Base-by-base conservation (phyloP, 2,113 vertebrate species). In the Neodon shergylaensis region DNA sequence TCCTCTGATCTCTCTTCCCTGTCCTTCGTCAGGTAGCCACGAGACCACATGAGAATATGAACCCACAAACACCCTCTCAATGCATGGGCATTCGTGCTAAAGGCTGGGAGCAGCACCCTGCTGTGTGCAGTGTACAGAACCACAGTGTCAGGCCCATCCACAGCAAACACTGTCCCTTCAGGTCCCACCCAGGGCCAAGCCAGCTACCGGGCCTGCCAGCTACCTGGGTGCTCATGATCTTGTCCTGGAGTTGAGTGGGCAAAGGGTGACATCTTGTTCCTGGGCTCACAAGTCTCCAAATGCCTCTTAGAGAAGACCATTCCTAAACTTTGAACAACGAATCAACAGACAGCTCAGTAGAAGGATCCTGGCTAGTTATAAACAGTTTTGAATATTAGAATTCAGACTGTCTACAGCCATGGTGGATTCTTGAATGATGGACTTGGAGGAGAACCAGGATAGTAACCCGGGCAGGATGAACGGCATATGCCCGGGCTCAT, bases 321-420 rank as follows among this genome's bases (percentile, higher is more conserved):
- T 5, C 13, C 7, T 61, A 31, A 26, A 44, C 10, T 11, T 14
- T 33, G 36, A 86, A 12, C 5, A 28, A 65, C 17, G 61, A 39
- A 36, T 36, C n/a, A 17, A 9, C 5, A 12, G 42, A 63, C n/a
- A 1, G 63, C 92, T 73, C 70, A 4, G 19, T 6, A 52, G 33
- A 13, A 68, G 39, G 11, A 31, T 61, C 21, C 16, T 1, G 4
- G 91, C 63, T 33, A 31, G 12, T 9, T 14, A 44, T 0, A 0
- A 39, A 54, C 36, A 47, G 42, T 44, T 70, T 28, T 21, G 12
- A 36, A 58, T 14, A 44, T 4, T 0, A 81, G 66, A 36, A 73
- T 36, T 42, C 76, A 73, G 70, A 24, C 19, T 0, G n/a, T 19
- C n/a, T 58, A 72, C 1, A 4, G 54, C 36, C 28, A 19, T 1